Evolutionary conservation across 2,113 vertebrate genomes (phyloP).

Genomic region (Rattus rattus): DNA sequence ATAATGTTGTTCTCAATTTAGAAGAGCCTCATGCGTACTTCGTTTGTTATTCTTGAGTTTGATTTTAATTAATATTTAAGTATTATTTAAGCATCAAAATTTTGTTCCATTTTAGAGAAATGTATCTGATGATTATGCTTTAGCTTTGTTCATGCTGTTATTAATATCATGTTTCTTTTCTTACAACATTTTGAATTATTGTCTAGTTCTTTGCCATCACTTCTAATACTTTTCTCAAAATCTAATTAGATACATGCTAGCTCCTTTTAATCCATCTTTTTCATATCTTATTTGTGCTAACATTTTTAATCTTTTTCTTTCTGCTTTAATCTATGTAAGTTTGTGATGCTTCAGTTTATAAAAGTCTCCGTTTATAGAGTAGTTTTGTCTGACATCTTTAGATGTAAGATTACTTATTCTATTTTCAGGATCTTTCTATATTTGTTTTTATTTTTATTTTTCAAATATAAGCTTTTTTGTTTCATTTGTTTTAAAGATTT

Average conservation of each 20-base stretch:
- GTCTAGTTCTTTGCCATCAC: background rate
- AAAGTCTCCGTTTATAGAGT: background rate
- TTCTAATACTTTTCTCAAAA: background rate
- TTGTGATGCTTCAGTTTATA: background rate
- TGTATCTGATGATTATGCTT: background rate
- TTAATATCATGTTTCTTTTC: background rate
- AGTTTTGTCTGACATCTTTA: background rate
- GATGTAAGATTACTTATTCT: background rate
- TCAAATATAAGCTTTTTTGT: too few relatives aligned
- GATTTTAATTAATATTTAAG: background rate
- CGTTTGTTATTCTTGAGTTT: background rate
- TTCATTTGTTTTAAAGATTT: too few relatives aligned
- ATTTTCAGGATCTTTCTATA: too few relatives aligned
- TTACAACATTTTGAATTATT: background rate
- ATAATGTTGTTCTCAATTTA: background rate
- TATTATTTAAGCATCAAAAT: background rate
- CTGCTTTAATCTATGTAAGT: background rate
- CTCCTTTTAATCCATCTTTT: background rate
- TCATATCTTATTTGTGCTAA: background rate
- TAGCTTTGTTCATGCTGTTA: background rate
- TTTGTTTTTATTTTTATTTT: too few relatives aligned
- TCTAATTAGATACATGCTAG: background rate
- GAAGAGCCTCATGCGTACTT: background rate
- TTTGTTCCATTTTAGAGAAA: background rate
- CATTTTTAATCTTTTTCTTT: background rate